A percentile compares a stretch with the other conserved stretches of the same genome.
Evolutionary conservation across 1,140 invertebrate species (phyloP).

Genomic region (Mya arenaria): DNA sequence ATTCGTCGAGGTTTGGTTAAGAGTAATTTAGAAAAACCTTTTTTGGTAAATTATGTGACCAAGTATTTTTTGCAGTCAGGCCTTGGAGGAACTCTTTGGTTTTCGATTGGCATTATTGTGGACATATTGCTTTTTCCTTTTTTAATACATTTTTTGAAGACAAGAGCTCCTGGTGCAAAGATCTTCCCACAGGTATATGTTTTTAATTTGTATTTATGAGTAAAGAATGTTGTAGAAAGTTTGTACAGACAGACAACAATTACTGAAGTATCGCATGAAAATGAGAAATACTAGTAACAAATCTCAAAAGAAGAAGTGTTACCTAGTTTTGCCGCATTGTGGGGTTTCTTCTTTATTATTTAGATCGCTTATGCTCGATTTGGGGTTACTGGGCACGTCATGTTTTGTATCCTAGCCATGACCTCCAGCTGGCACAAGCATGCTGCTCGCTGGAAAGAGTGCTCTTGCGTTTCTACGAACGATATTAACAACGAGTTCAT

Average conservation of each 20-base stretch:
- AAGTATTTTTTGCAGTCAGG: slow-evolving; percentile 71
- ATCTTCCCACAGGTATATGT: slow-evolving; percentile 74
- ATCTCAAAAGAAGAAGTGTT: neutral
- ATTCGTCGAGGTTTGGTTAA: too few relatives aligned
- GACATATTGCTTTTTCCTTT: slow-evolving; percentile 77
- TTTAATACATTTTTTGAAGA: slow-evolving; percentile 70
- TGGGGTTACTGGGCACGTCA: slow-evolving; percentile 75
- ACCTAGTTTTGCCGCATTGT: too few relatives aligned
- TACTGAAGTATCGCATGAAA: neutral
- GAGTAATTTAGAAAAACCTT: too few relatives aligned
- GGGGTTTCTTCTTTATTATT: too few relatives aligned
- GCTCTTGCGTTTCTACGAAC: slow-evolving; percentile 65
- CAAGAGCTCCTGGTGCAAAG: slow-evolving; percentile 77
- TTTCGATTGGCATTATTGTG: slow-evolving; percentile 72
- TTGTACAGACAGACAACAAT: neutral
- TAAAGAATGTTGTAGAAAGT: neutral
- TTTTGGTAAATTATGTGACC: too few relatives aligned
- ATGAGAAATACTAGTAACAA: neutral
- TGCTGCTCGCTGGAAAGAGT: slow-evolving; percentile 67
- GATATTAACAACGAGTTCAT: slow-evolving; percentile 72
- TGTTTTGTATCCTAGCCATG: slow-evolving; percentile 77
- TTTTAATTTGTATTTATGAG: neutral
- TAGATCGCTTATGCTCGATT: slow-evolving; percentile 79
- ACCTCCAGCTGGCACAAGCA: slow-evolving; percentile 76
- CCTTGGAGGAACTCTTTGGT: slow-evolving; percentile 76